phyloP scores from a whole-genome alignment of 2,888 invertebrate species.

The Scrobipalpa atriplicella region DNA sequence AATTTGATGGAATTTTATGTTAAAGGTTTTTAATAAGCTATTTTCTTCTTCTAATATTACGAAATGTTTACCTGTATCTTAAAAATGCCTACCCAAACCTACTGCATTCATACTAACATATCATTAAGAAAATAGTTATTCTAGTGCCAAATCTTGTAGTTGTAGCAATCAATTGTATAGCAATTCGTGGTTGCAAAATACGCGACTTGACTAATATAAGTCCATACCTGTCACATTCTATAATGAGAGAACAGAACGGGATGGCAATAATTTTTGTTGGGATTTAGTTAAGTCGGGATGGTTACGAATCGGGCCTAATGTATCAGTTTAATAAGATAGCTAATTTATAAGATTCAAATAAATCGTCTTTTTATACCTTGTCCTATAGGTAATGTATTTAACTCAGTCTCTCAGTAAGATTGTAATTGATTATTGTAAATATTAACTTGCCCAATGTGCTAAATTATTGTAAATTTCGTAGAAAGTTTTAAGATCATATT shows the following conservation, averaged over 20 bases:
- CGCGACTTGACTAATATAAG: too few species aligned
- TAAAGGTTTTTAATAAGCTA: not conserved
- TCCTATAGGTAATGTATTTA: too few species aligned
- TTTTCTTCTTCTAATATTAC: not conserved
- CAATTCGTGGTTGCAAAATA: too few species aligned
- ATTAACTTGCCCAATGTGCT: not conserved
- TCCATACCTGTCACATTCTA: too few species aligned
- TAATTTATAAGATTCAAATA: too few species aligned
- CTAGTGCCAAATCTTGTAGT: conserved; percentile 4
- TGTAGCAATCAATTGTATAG: not conserved
- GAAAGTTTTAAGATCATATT: conserved; percentile 42
- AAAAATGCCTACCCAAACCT: not conserved
- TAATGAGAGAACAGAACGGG: too few species aligned
- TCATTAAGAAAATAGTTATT: not conserved
- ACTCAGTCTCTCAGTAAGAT: not conserved
- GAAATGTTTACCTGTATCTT: not conserved
- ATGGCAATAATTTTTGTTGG: too few species aligned
- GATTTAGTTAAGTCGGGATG: too few species aligned
- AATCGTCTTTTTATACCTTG: too few species aligned
- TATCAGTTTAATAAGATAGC: too few species aligned
- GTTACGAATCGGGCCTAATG: too few species aligned
- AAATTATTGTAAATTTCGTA: conserved; percentile 42
- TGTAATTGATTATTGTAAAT: conserved; percentile 16
- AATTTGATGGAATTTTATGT: not conserved
- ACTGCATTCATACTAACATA: not conserved